Evolutionary conservation across 2,113 vertebrate species (phyloP), one percentile per base, ranked within the genome.

Genomic region (Scomber scombrus): DNA sequence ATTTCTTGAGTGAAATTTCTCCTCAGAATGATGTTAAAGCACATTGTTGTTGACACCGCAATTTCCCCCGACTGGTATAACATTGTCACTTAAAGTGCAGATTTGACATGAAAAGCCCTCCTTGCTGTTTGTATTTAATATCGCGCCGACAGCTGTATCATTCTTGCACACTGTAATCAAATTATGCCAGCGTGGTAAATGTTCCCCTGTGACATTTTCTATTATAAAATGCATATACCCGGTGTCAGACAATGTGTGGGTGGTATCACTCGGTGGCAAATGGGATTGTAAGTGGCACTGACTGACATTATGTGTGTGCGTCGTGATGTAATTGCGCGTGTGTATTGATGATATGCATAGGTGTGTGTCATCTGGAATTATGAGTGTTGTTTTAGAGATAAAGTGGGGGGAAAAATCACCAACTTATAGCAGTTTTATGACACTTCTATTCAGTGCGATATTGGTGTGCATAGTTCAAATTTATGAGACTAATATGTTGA

Each of bases 181-280:
- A 93, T 93, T 88, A 92, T 90, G 90, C 87, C 80, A 91, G 75
- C 78, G 77, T 81, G 81, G 90, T 81, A 92, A 91, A 92, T 89
- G 88, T 87, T 92, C 89, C 87, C 85, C 78, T 18, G 83, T 93
- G 92, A 93, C 92, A 92, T 92, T 92, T 93, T 73, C 91, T 83
- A 93, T 93, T 93, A 93, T 82, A 92, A 94, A 91, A 92, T 85
- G 89, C 88, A 88, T 87, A 91, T 77, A 84, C 56, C 84, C 49
- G 5, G 51, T 85, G 90, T 93, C 92, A 91, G 70, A 86, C 86
- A 86, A 80, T 85, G 89, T 78, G 89, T 83, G 89, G 90, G 79
- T 84, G 90, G 78, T 67, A 72, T 88, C 74, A 58, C 79, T 86
- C 71, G n/a, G 82, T 79, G 74, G 86, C 65, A 91, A 92, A 92